A percentile compares a stretch with the other conserved stretches of the same genome.
These are phyloP conservation scores for Tinea semifulvella DNA, from an alignment of 2,888 invertebrate genomes.

Conservation along the genomic window DNA sequence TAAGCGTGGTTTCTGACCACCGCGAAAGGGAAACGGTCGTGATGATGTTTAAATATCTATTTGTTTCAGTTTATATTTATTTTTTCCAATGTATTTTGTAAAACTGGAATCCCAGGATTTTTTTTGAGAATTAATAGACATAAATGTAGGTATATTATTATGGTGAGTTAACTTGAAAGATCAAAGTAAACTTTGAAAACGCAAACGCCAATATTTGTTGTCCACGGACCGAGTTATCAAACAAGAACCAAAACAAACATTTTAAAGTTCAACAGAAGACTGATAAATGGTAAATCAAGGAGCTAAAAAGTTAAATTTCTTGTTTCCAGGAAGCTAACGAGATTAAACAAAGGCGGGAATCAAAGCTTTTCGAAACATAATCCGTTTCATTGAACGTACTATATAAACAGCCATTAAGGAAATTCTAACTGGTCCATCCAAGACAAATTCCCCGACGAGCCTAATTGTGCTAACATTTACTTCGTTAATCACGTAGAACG, in stretches of 20 bases:
- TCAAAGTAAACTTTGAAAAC: too few relatives aligned
- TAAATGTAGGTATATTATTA: too few relatives aligned
- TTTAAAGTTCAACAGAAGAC: background rate
- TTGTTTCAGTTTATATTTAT: too few relatives aligned
- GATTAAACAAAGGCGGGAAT: conserved; percentile 10
- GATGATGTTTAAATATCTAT: too few relatives aligned
- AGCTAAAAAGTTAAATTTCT: conserved; percentile 7
- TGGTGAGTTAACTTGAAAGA: too few relatives aligned
- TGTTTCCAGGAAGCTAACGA: background rate
- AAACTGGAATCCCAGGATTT: too few relatives aligned
- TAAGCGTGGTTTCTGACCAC: too few relatives aligned
- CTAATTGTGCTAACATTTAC: conserved; percentile 59
- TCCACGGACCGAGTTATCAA: too few relatives aligned
- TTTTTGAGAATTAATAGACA: too few relatives aligned
- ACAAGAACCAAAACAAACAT: background rate
- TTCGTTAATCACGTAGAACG: conserved; percentile 51
- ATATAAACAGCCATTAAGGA: conserved; percentile 40
- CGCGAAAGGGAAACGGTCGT: too few relatives aligned
- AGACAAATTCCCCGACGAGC: conserved; percentile 42
- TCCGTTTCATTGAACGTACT: conserved; percentile 36
- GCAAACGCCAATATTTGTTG: too few relatives aligned
- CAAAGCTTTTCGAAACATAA: conserved; percentile 20
- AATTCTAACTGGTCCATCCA: conserved; percentile 23
- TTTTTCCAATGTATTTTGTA: too few relatives aligned
- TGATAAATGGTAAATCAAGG: background rate